A percentile compares a stretch with the other conserved stretches of the same genome.
These are phyloP conservation scores for Melanocharis versteri DNA, from an alignment of 2,113 vertebrate genomes.

Conservation along the genomic window DNA sequence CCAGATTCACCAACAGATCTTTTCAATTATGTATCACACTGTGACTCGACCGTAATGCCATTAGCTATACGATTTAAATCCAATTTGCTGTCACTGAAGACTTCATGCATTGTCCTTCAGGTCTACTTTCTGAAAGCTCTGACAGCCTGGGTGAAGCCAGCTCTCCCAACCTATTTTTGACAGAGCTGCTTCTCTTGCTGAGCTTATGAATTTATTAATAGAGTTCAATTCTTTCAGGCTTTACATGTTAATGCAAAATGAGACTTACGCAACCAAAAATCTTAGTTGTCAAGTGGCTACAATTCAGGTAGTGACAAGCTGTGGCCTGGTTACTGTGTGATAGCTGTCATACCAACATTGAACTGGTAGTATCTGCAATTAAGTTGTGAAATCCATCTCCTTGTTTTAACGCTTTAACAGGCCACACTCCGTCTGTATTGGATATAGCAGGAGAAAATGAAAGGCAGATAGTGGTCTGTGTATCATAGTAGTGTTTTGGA, in stretches of 20 bases:
- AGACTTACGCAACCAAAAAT: background rate
- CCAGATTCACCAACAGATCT: background rate
- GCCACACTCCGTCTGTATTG: accelerated
- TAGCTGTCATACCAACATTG: background rate
- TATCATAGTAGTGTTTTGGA: background rate
- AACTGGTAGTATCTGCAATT: background rate
- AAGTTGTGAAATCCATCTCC: background rate
- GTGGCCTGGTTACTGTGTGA: background rate
- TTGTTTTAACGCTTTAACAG: background rate
- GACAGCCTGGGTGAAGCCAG: background rate
- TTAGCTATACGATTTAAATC: background rate
- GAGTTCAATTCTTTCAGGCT: background rate
- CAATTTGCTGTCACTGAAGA: background rate
- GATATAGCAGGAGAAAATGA: background rate
- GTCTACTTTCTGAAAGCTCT: background rate
- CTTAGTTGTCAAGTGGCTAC: background rate
- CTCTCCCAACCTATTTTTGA: background rate
- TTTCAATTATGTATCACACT: background rate
- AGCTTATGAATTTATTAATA: background rate
- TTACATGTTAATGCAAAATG: background rate
- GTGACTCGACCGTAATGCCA: background rate
- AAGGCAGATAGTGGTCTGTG: background rate
- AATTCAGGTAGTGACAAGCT: background rate
- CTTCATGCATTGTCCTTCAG: background rate
- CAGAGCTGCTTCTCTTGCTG: background rate